phyloP scores from a whole-genome alignment of 2,113 vertebrate species.

The Vanacampus margaritifer region DNA sequence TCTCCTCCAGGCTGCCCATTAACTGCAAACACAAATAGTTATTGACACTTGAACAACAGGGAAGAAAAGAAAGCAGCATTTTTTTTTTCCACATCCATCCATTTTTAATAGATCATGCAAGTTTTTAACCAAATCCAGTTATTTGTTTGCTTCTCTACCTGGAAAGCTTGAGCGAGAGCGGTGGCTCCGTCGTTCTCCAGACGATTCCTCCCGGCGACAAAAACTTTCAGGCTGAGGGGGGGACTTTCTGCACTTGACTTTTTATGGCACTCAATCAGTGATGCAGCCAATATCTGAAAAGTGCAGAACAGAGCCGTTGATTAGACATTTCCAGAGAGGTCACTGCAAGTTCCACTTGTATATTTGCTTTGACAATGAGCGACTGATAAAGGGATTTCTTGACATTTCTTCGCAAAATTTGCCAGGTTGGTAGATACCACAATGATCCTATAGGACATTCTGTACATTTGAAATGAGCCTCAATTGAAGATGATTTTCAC shows the following conservation, averaged over 20 bases:
- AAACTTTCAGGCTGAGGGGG: constrained; percentile 86
- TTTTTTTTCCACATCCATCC: too few species aligned
- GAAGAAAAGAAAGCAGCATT: background rate
- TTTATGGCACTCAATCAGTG: constrained; percentile 83
- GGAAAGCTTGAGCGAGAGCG: constrained; percentile 90
- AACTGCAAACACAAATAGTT: constrained; percentile 64
- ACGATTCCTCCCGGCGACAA: constrained; percentile 93
- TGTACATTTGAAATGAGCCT: background rate
- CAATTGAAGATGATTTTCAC: background rate
- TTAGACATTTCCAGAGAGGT: background rate
- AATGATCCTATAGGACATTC: background rate
- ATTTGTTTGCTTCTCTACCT: constrained; percentile 66
- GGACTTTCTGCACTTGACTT: constrained; percentile 78
- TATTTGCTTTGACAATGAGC: background rate
- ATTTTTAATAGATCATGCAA: too few species aligned
- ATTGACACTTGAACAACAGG: background rate
- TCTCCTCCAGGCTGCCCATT: constrained; percentile 92
- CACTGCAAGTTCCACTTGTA: background rate
- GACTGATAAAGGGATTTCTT: background rate
- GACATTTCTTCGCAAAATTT: background rate
- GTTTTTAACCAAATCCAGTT: too few species aligned
- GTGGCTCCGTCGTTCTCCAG: constrained; percentile 95
- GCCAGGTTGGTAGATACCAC: background rate
- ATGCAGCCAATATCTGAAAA: constrained; percentile 85
- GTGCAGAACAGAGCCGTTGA: background rate